These are phyloP conservation scores for Chromis chromis DNA, from an alignment of 2,797 vertebrate genomes.

Conservation along the genomic window DNA sequence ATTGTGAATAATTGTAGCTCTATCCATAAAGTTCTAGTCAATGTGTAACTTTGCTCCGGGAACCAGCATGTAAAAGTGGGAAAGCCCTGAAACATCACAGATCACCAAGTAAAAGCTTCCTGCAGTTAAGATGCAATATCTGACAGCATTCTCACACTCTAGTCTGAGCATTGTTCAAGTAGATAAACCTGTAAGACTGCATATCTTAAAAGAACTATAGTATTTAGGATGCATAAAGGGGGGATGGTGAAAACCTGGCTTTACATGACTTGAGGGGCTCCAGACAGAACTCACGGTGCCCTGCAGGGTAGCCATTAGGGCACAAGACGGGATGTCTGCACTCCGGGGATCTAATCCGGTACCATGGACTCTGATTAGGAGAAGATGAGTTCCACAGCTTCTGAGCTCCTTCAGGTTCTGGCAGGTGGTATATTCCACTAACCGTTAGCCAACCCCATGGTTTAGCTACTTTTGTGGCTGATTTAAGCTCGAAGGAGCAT, in stretches of 20 bases:
- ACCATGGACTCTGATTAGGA: conserved; percentile 66
- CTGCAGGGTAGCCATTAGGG: conserved; percentile 69
- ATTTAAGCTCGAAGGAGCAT: conserved; percentile 83
- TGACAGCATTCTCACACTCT: neutral
- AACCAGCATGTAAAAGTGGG: neutral
- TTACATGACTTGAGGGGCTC: conserved; percentile 58
- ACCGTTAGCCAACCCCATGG: conserved; percentile 78
- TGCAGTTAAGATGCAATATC: neutral
- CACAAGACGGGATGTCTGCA: conserved; percentile 73
- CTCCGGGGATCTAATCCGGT: conserved; percentile 80
- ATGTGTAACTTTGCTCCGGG: neutral
- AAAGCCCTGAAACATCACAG: neutral
- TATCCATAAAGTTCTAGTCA: neutral
- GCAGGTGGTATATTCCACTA: conserved; percentile 83
- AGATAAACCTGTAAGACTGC: neutral
- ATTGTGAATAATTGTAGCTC: neutral
- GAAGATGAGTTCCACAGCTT: conserved; percentile 70
- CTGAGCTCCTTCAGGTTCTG: conserved; percentile 76
- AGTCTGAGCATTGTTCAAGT: neutral
- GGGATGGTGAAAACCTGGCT: conserved; percentile 36
- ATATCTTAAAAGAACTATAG: neutral
- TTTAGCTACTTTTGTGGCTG: conserved; percentile 84
- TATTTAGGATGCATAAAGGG: conserved; percentile 44
- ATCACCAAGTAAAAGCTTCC: neutral
- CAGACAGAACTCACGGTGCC: conserved; percentile 72